These are phyloP conservation scores for Phasia obesa DNA, from an alignment of 2,888 invertebrate genomes.

Conservation along the genomic window DNA sequence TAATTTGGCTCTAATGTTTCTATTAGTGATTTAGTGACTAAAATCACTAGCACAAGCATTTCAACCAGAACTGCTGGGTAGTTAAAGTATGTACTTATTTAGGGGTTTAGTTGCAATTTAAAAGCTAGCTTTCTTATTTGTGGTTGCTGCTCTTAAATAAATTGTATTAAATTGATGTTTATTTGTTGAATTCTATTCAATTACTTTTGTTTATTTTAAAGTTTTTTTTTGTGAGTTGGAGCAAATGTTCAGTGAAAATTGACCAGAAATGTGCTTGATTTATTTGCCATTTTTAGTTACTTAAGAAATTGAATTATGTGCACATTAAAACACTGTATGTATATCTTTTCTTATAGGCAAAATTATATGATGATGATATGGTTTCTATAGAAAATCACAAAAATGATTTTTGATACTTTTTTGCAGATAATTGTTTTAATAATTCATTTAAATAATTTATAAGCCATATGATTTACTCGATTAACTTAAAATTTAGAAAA, in stretches of 20 bases:
- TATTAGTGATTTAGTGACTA: too few species aligned
- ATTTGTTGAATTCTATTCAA: slow-evolving; percentile 62
- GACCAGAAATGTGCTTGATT: slow-evolving; percentile 26
- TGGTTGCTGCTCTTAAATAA: slow-evolving; percentile 61
- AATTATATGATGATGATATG: not conserved
- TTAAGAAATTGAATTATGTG: not conserved
- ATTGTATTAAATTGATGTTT: slow-evolving; percentile 69
- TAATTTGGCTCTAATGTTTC: too few species aligned
- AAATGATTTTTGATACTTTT: too few species aligned
- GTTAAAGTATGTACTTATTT: slow-evolving; percentile 2
- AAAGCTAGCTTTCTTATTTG: slow-evolving; percentile 50
- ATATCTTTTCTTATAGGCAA: not conserved
- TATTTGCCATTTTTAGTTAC: slow-evolving; percentile 23
- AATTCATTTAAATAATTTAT: too few species aligned
- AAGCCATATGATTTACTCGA: too few species aligned
- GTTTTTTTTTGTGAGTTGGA: slow-evolving; percentile 19
- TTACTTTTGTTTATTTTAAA: slow-evolving; percentile 32
- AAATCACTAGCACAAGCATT: not conserved
- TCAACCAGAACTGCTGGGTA: slow-evolving; percentile 8
- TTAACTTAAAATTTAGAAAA: too few species aligned
- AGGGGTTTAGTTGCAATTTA: slow-evolving; percentile 34
- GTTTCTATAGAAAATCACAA: too few species aligned
- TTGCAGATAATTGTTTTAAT: too few species aligned
- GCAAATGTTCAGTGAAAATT: not conserved
- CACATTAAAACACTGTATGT: not conserved